Evolutionary conservation across 1,140 invertebrate species (phyloP), one percentile per base, ranked within the genome.

Genomic region (Himalopsyche phryganea): DNA sequence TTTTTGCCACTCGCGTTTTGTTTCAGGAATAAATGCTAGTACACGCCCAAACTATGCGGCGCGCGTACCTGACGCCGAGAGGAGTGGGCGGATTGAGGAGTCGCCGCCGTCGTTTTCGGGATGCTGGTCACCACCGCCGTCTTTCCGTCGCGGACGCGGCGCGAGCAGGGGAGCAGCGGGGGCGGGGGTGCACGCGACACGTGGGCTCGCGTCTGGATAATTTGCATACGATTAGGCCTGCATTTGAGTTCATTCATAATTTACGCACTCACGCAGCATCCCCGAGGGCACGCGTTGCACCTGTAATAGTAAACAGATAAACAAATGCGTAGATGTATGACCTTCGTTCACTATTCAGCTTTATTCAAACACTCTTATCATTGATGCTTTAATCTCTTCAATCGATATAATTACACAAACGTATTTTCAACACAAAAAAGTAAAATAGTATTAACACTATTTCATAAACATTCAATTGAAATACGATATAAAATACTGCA

Each of bases 141-240:
- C 23, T 28, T 9, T 28, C 23, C 9, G 9, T 28, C 23, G 23
- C 17, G 7, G 6, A 6, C 18, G 18, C 14, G 6, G 48, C n/a
- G 40, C 17, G 7, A 14, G 2, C 35, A 20, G 4, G 47, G 9
- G 32, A 14, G 36, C 20, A 13, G 47, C 5, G 38, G 47, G 17
- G 46, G 46, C 46, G 13, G 46, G 46, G 38, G 38, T 14, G 40
- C 32, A 32, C 19, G 54, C 13, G 54, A 50, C 54, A 57, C 54
- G 54, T 57, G 54, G 54, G 45, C 35, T 15, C 38, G n/a, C 38
- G 38, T 15, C 15, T 17, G 14, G 42, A 15, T 57, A 18, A 50
- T 57, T 57, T 57, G 54, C 54, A 57, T 57, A 50, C 44, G 47
- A 57, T 57, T 57, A 57, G 44, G 54, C 36, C 54, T 57, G 54